These are phyloP conservation scores for Smithornis capensis DNA, from an alignment of 2,113 vertebrate genomes.

Conservation along the genomic window DNA sequence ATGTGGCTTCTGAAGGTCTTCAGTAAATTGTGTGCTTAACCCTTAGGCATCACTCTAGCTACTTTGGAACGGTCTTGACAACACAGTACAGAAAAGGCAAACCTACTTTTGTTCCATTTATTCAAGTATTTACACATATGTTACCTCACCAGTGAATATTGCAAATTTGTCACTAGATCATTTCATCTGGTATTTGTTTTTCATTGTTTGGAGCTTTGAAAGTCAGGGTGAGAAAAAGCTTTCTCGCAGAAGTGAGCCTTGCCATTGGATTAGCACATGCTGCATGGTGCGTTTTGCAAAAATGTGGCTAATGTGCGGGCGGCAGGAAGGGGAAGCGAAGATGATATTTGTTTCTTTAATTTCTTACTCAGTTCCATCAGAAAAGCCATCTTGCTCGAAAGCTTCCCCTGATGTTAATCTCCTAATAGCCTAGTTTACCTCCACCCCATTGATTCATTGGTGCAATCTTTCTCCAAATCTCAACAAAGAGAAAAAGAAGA, in stretches of 20 bases:
- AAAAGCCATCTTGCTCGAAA: constrained; percentile 24
- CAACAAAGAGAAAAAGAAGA: not conserved
- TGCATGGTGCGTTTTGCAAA: not conserved
- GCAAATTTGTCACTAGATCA: not conserved
- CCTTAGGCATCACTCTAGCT: not conserved
- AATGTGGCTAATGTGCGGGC: not conserved
- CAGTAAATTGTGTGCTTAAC: not conserved
- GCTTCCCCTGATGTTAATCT: constrained; percentile 25
- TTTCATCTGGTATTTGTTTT: not conserved
- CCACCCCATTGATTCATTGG: not conserved
- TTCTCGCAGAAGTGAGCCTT: not conserved
- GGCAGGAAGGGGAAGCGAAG: constrained; percentile 34
- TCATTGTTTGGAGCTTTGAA: not conserved
- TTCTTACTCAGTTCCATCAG: constrained; percentile 10
- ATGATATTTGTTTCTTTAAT: constrained; percentile 27
- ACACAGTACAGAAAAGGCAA: not conserved
- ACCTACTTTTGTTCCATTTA: not conserved
- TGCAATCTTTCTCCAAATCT: constrained; percentile 33
- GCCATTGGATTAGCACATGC: not conserved
- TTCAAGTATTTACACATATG: not conserved
- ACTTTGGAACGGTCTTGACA: not conserved
- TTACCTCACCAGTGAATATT: not conserved
- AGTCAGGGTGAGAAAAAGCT: not conserved
- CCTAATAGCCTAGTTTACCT: constrained; percentile 12
- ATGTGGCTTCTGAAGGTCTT: not conserved